A percentile compares a stretch with the other conserved stretches of the same genome.
These are phyloP conservation scores for Drosophila oshimai DNA, from an alignment of 1,140 invertebrate genomes.

Conservation along the genomic window DNA sequence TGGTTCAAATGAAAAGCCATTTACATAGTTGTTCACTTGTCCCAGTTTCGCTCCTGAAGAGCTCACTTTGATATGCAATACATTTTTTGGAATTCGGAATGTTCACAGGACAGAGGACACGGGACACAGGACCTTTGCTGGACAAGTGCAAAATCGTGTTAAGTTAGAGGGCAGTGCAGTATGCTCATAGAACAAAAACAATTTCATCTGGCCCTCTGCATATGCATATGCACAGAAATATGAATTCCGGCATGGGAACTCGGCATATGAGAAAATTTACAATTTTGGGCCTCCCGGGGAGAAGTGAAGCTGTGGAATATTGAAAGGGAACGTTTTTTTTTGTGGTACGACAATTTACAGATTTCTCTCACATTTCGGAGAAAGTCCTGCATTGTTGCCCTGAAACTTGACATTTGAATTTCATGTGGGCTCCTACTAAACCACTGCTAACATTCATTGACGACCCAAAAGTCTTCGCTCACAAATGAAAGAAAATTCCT, in stretches of 20 bases:
- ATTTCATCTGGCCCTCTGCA: constrained; percentile 22
- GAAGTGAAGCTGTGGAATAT: not conserved
- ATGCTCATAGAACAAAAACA: constrained; percentile 17
- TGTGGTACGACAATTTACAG: constrained; percentile 26
- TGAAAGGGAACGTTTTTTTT: constrained; percentile 19
- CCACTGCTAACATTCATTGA: not conserved
- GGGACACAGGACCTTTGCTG: constrained; percentile 1
- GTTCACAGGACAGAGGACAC: not conserved
- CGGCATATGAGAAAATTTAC: constrained; percentile 55
- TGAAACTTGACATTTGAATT: constrained; percentile 25
- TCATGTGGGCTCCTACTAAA: constrained; percentile 9
- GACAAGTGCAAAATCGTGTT: constrained; percentile 73
- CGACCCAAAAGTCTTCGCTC: not conserved
- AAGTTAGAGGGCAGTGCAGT: constrained; percentile 38
- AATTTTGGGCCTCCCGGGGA: constrained; percentile 15
- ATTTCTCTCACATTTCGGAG: constrained; percentile 7
- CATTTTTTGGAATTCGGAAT: constrained; percentile 10
- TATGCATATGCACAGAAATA: constrained; percentile 56
- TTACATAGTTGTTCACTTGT: constrained; percentile 67
- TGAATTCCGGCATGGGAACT: constrained; percentile 43
- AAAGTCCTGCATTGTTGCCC: constrained; percentile 4
- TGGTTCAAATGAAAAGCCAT: constrained; percentile 59
- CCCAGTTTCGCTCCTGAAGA: constrained; percentile 16
- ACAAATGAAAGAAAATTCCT: not conserved
- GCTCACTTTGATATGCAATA: constrained; percentile 68